Percentiles rank a stretch among this genome's conserved stretches.
Evolutionary conservation across 1,140 invertebrate genomes (phyloP).

Genomic region (Lamellibrachia luymesi): DNA sequence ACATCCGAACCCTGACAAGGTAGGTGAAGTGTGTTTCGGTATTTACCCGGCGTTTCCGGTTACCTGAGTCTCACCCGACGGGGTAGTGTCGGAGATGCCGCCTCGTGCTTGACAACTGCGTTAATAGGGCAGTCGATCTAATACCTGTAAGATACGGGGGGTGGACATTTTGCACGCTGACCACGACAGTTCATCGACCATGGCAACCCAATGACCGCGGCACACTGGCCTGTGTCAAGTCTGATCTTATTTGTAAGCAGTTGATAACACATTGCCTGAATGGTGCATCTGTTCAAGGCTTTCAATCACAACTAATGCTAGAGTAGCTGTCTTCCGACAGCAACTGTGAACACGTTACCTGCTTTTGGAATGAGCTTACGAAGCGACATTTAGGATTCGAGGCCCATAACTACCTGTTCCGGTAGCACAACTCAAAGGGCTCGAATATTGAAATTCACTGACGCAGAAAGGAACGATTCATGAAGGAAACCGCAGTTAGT

Average conservation of each 20-base stretch:
- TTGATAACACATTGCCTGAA: background rate
- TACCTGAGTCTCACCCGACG: background rate
- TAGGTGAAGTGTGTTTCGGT: background rate
- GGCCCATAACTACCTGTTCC: background rate
- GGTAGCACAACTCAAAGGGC: background rate
- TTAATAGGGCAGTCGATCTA: background rate
- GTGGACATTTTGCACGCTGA: background rate
- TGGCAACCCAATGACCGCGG: background rate
- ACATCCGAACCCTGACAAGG: background rate
- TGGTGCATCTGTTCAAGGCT: background rate
- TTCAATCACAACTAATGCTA: background rate
- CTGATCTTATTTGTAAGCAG: background rate
- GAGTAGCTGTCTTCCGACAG: background rate
- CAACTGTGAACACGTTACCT: background rate
- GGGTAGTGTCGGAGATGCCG: background rate
- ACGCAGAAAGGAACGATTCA: background rate
- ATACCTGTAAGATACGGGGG: background rate
- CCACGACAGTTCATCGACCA: background rate
- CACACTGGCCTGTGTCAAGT: background rate
- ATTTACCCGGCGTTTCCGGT: background rate
- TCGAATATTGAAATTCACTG: background rate
- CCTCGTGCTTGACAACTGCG: background rate
- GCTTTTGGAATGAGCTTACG: background rate
- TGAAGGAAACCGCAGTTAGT: background rate
- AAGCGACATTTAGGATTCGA: background rate